Conservation (phyloP, 2,888 invertebrate genomes). For the Coelopa pilipes region DNA sequence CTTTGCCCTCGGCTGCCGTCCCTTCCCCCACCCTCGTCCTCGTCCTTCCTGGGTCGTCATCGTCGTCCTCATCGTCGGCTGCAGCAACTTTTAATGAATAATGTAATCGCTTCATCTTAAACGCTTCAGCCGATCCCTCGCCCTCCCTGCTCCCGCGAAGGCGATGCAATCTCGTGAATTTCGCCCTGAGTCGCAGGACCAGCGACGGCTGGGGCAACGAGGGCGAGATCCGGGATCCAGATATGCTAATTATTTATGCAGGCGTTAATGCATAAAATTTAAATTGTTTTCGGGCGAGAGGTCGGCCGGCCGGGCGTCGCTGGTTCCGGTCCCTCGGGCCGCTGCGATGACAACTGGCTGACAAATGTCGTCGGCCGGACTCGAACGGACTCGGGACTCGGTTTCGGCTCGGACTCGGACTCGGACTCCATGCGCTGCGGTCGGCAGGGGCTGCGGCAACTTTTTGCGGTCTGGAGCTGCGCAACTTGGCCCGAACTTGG, state of each 20-base stretch:
- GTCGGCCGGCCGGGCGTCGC: neutral
- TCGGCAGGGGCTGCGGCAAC: conserved; percentile 1
- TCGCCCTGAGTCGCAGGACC: neutral
- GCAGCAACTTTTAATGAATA: conserved; percentile 47
- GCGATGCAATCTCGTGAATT: conserved; percentile 37
- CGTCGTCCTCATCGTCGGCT: neutral
- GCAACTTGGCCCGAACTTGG: conserved; percentile 4
- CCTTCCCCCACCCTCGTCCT: neutral
- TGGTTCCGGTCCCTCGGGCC: neutral
- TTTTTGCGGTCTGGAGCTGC: conserved; percentile 14
- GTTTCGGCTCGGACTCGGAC: neutral
- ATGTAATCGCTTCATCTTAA: conserved; percentile 46
- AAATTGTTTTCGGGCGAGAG: conserved; percentile 29
- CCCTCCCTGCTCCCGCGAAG: conserved; percentile 34
- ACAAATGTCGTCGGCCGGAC: conserved; percentile 7
- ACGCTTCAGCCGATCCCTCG: conserved; percentile 41
- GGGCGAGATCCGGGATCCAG: conserved; percentile 39
- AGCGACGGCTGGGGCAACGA: conserved; percentile 20
- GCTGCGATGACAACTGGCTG: conserved; percentile 13
- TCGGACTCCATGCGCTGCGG: conserved; percentile 4
- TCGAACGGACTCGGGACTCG: too few relatives aligned
- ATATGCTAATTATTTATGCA: conserved; percentile 47
- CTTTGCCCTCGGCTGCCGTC: neutral
- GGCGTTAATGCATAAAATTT: conserved; percentile 42
- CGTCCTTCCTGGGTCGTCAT: neutral